A percentile compares a stretch with the other conserved stretches of the same genome.
These are phyloP conservation scores for Triplophysa tibetana DNA, from an alignment of 2,113 vertebrate species.

Conservation along the genomic window DNA sequence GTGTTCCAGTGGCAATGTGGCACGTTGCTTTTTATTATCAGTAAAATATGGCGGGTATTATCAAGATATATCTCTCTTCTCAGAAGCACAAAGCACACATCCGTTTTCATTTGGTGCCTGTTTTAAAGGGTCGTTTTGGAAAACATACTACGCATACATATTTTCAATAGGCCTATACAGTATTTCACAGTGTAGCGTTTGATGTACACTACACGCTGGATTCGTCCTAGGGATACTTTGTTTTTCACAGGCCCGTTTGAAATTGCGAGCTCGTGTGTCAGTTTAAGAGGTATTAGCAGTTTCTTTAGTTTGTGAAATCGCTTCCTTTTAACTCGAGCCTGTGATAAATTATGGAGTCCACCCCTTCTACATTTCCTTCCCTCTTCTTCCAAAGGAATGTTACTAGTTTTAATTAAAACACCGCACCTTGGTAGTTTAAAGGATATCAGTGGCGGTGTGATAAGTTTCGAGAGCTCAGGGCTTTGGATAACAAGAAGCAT, in stretches of 20 bases:
- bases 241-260: constrained; percentile 22
- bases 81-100: constrained; percentile 53
- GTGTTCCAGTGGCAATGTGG: constrained; percentile 64
- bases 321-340: constrained; percentile 57
- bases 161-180: constrained; percentile 18
- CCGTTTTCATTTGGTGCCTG: constrained; percentile 67
- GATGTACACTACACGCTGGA: constrained; percentile 43
- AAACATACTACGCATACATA: constrained; percentile 39
- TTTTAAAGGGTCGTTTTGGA: constrained; percentile 54
- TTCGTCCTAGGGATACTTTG: constrained; percentile 21
- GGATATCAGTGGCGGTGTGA: constrained; percentile 78
- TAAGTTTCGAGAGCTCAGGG: constrained; percentile 75
- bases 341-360: constrained; percentile 72
- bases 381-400: constrained; percentile 66
- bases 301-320: constrained; percentile 49
- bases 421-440: constrained; percentile 81
- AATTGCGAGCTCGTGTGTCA: constrained; percentile 28
- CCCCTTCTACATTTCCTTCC: constrained; percentile 60
- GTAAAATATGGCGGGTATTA: constrained; percentile 57
- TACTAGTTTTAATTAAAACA: constrained; percentile 80
- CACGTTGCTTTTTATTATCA: constrained; percentile 61
- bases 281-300: constrained; percentile 46
- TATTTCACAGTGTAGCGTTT: constrained; percentile 38
- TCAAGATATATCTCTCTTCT: constrained; percentile 56
- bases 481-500: constrained; percentile 78